Evolutionary conservation across 2,113 vertebrate genomes (phyloP).

Genomic region (Notothenia coriiceps): DNA sequence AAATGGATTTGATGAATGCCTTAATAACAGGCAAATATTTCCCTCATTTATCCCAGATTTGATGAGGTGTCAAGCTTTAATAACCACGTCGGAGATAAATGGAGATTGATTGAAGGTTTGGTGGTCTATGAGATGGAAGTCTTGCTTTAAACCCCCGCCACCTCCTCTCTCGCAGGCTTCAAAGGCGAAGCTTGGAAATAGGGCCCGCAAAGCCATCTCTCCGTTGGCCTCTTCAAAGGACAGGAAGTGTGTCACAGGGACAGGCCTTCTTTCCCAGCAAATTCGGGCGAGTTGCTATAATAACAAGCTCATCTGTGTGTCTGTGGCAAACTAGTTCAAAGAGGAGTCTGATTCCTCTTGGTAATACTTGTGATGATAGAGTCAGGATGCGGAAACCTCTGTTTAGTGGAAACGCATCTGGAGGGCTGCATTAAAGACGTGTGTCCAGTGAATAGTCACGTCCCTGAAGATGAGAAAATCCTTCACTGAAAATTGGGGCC

Average conservation of each 20-base stretch:
- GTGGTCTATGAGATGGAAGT: slow-evolving; percentile 67
- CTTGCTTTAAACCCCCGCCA: slow-evolving; percentile 62
- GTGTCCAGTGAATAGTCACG: slow-evolving; percentile 30
- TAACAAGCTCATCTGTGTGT: slow-evolving; percentile 84
- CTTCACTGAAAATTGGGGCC: slow-evolving; percentile 25
- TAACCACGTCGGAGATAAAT: slow-evolving; percentile 36
- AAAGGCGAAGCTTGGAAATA: slow-evolving; percentile 80
- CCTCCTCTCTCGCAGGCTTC: slow-evolving; percentile 76
- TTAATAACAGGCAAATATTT: slow-evolving; percentile 41
- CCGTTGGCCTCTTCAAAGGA: slow-evolving; percentile 86
- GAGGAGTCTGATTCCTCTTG: slow-evolving; percentile 75
- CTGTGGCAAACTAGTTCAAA: slow-evolving; percentile 83
- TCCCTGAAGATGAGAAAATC: slow-evolving; percentile 44
- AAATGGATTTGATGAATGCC: slow-evolving; percentile 43
- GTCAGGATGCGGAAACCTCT: slow-evolving; percentile 80
- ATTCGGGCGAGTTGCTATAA: slow-evolving; percentile 79
- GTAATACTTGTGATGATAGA: slow-evolving; percentile 75
- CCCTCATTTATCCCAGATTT: slow-evolving; percentile 37
- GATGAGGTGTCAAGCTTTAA: slow-evolving; percentile 41
- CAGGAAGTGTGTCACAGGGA: slow-evolving; percentile 87
- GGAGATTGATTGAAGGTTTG: slow-evolving; percentile 59
- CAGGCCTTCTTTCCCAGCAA: slow-evolving; percentile 82
- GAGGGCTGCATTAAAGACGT: slow-evolving; percentile 44
- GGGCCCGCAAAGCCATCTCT: slow-evolving; percentile 81
- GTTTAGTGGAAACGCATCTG: slow-evolving; percentile 61